A percentile compares a stretch with the other conserved stretches of the same genome.
phyloP scores from a whole-genome alignment of 2,113 vertebrate genomes.

The Cryptotis parvus region DNA sequence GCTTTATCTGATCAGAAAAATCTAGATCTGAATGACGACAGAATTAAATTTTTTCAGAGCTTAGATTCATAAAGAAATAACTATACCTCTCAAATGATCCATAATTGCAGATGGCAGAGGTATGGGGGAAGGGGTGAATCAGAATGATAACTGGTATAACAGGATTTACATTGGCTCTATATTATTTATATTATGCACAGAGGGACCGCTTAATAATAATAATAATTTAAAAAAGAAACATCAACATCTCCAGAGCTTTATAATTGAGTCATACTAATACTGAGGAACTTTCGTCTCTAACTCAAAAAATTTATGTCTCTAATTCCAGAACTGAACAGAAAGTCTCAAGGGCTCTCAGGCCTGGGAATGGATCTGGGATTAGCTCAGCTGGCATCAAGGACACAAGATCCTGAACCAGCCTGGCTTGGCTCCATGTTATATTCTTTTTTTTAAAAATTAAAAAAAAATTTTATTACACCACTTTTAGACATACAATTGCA shows the following conservation, averaged over 20 bases:
- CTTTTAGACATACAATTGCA: too few relatives aligned
- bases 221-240: background rate
- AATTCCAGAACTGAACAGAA: background rate
- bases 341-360: background rate
- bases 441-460: too few relatives aligned
- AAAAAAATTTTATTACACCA: too few relatives aligned
- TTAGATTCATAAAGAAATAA: constrained; percentile 15
- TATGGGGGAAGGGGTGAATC: background rate
- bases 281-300: background rate
- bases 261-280: background rate
- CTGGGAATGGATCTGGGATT: background rate
- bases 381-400: background rate
- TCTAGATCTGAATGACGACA: background rate
- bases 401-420: background rate
- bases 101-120: background rate
- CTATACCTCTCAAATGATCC: background rate
- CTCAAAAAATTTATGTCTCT: background rate
- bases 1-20: background rate
- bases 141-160: background rate
- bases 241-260: background rate
- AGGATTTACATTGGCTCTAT: background rate
- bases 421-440: background rate
- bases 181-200: background rate
- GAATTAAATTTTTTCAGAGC: background rate
- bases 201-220: too few relatives aligned